Base-by-base conservation (phyloP, 1,140 invertebrate genomes). In the Babylonia areolata region DNA sequence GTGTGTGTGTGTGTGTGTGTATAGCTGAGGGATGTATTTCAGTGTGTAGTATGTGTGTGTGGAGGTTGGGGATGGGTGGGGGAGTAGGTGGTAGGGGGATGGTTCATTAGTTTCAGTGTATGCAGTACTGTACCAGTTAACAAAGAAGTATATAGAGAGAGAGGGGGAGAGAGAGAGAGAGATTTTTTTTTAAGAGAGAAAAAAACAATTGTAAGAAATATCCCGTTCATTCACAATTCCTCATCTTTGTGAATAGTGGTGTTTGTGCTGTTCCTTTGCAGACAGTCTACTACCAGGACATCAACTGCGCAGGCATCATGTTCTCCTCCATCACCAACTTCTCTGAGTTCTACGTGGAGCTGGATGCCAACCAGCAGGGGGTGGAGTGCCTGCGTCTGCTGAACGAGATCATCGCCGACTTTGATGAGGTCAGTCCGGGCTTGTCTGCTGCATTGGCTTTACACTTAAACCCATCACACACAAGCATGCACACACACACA, bases 391-490 rank as follows among this genome's bases (percentile, higher is more conserved):
- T 98, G 90, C 98, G 99, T 94, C 88, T 94, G 64, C 96, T 99
- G n/a, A 99, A 99, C 94, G 98, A 99, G 96, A 98, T 99, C 85
- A 99, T 99, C 92, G 99, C 98, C 1, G 98, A 99, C 95, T 99
- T 99, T 94, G 98, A 99, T 96, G 92, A 93, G 90, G 94, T 94
- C 75, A 77, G 94, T 94, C 75, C 73, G 84, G 33, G 12, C 46
- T 51, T 51, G 46, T n/a, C n/a, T n/a, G n/a, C n/a, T 51, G 46
- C 46, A 51, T 51, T 12, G 46, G 17, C 46, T 51, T n/a, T n/a
- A n/a, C n/a, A n/a, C 46, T 51, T 51, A 51, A 51, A 51, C 46
- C 17, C 46, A n/a, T n/a, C n/a, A 15, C 75, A 78, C 23, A 39
- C 35, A 78, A 31, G 37, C 35, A 78, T 28, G 37, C 75, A 78